Base-by-base conservation (phyloP, 2,888 invertebrate genomes). In the Ypsolopha scabrella region DNA sequence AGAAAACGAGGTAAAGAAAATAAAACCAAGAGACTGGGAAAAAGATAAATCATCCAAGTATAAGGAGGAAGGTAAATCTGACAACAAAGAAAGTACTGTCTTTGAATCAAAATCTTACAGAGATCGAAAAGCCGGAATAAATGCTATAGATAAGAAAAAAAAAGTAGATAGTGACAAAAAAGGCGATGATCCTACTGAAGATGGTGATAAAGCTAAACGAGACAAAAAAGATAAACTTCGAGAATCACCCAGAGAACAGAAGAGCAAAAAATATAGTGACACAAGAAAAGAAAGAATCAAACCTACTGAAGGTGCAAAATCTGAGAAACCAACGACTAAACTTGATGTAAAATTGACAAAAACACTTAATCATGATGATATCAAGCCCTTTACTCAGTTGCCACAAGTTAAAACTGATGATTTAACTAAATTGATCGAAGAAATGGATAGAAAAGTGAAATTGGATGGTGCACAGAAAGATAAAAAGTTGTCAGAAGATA, bases 341-440 rank as follows among this genome's bases (percentile, higher is more conserved):
- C 64, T 76, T 48, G 83, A 82, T 52, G 68, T 63, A 47, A 87
- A 76, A 70, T 61, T 50, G 13, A 43, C 63, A 1, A 87, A 80
- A 62, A 63, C 68, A 39, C 63, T 76, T 13, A 83, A 81, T 55
- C 65, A 75, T 61, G 80, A 81, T 59, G 80, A 87, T 56, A 87
- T 87, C 38, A 87, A 86, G 64, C 87, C 87, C 1, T 87, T 87
- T 52, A 87, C 87, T 45, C 86, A 87, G 62, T 62, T 85, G 51
- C 87, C 87, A 6, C 83, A 87, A 59, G 83, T 87, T 1, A 87
- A 87, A 63, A 82, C 85, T 53, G 85, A 87, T 58, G 83, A 87
- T 60, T 67, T 87, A 54, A 68, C 75, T 8, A 87, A 80, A 67
- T 68, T 85, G 35, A 82, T 87, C 52, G 85, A 87, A 53, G 75